Evolutionary conservation across 2,113 vertebrate species (phyloP).

Genomic region (Pangasianodon hypophthalmus): DNA sequence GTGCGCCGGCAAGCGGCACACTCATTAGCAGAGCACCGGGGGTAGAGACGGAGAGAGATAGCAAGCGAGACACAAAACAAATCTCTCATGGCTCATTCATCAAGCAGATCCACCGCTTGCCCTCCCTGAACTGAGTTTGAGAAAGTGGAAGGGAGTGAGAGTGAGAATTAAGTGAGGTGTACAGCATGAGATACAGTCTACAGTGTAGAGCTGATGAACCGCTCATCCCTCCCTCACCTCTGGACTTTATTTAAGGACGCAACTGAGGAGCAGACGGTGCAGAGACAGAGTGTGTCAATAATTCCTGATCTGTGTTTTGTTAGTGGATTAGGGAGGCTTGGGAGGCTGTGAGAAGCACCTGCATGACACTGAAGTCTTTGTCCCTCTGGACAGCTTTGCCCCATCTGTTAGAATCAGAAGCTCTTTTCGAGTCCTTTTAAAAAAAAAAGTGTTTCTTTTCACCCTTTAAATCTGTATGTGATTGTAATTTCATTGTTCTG

Average conservation of each 20-base stretch:
- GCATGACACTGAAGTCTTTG: conserved; percentile 25
- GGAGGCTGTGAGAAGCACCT: conserved; percentile 54
- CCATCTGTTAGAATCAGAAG: conserved; percentile 35
- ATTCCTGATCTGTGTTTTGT: conserved; percentile 70
- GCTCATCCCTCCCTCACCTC: conserved; percentile 18
- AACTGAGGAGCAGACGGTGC: conserved; percentile 63
- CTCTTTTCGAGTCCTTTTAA: conserved; percentile 3
- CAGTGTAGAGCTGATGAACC: not conserved
- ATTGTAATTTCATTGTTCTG: conserved; percentile 17
- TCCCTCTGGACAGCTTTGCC: conserved; percentile 31
- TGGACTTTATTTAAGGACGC: conserved; percentile 63
- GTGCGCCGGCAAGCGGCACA: conserved; percentile 62
- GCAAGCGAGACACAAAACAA: conserved; percentile 51
- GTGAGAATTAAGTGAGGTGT: conserved; percentile 39
- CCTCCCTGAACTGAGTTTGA: conserved; percentile 42
- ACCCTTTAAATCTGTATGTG: conserved; percentile 12
- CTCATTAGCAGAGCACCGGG: conserved; percentile 60
- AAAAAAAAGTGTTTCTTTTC: not conserved
- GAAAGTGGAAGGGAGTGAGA: conserved; percentile 11
- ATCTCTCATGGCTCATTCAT: conserved; percentile 55
- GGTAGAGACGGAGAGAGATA: conserved; percentile 32
- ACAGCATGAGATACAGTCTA: conserved; percentile 15
- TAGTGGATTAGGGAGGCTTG: conserved; percentile 69
- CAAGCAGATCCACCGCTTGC: conserved; percentile 44
- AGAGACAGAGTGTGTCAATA: conserved; percentile 65